These are phyloP conservation scores for Amphibalanus amphitrite DNA, from an alignment of 1,140 invertebrate genomes.

Conservation along the genomic window DNA sequence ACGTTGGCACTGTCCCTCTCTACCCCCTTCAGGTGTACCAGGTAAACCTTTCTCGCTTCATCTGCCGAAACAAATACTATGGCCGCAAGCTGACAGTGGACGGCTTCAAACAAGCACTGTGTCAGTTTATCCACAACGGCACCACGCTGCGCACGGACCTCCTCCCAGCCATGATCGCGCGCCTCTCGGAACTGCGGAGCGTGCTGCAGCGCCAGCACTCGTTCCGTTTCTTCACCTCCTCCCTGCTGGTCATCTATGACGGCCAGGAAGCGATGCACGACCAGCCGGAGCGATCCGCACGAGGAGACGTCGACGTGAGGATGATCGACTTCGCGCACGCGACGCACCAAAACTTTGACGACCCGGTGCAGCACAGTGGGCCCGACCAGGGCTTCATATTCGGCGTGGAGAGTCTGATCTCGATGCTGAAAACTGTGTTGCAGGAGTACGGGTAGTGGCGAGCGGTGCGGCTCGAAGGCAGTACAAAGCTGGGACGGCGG, in stretches of 20 bases:
- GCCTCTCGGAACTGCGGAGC: slow-evolving; percentile 48
- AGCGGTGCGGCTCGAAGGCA: neutral
- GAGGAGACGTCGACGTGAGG: slow-evolving; percentile 48
- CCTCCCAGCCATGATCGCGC: slow-evolving; percentile 52
- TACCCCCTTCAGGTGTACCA: slow-evolving; percentile 45
- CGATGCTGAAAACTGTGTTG: slow-evolving; percentile 34
- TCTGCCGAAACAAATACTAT: slow-evolving; percentile 87
- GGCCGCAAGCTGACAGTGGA: slow-evolving; percentile 62
- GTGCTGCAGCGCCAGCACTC: slow-evolving; percentile 70
- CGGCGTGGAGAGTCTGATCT: slow-evolving; percentile 65
- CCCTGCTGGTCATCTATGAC: slow-evolving; percentile 80
- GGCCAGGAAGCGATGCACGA: slow-evolving; percentile 12
- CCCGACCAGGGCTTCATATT: slow-evolving; percentile 82
- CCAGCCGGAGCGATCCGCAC: slow-evolving; percentile 13
- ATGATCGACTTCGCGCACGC: slow-evolving; percentile 95
- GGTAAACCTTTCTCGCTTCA: slow-evolving; percentile 41
- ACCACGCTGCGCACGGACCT: slow-evolving; percentile 46
- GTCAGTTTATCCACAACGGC: slow-evolving; percentile 72
- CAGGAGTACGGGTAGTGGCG: neutral
- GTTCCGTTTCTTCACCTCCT: slow-evolving; percentile 89
- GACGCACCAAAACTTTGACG: slow-evolving; percentile 40
- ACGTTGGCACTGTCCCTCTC: slow-evolving; percentile 9
- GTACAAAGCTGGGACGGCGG: neutral
- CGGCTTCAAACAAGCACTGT: slow-evolving; percentile 63
- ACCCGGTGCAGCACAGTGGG: slow-evolving; percentile 54